Conservation (phyloP, 2,888 invertebrate genomes). For the Margaritifera margaritifera region DNA sequence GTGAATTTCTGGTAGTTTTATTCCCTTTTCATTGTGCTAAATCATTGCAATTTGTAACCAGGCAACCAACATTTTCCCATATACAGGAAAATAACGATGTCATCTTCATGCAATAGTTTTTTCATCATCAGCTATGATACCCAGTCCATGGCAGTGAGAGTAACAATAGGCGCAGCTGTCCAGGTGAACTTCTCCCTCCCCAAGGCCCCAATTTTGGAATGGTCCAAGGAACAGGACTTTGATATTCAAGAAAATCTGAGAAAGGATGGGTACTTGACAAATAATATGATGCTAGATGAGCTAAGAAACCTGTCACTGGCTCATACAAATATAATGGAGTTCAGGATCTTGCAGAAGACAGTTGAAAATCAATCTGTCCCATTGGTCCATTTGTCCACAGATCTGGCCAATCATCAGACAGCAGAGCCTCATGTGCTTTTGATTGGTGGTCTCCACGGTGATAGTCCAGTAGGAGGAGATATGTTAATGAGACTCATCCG, state of each 20-base stretch:
- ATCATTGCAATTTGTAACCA: too few species aligned
- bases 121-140: slow-evolving; percentile 64
- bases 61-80: too few species aligned
- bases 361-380: slow-evolving; percentile 41
- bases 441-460: slow-evolving; percentile 80
- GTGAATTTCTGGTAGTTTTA: too few species aligned
- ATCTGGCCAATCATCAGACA: slow-evolving; percentile 35
- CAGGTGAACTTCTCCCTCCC: slow-evolving; percentile 85
- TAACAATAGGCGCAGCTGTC: slow-evolving; percentile 77
- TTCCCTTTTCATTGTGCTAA: too few species aligned
- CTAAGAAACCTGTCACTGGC: slow-evolving; percentile 82
- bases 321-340: slow-evolving; percentile 78
- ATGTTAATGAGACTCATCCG: slow-evolving; percentile 78
- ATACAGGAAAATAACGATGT: not conserved
- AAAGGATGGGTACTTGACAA: slow-evolving; percentile 79
- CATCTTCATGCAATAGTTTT: not conserved
- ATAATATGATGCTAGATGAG: slow-evolving; percentile 79
- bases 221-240: slow-evolving; percentile 77
- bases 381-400: slow-evolving; percentile 50
- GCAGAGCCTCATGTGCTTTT: slow-evolving; percentile 86
- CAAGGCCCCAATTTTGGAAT: slow-evolving; percentile 77
- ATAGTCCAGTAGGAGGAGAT: slow-evolving; percentile 67
- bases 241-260: slow-evolving; percentile 73
- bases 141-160: slow-evolving; percentile 78
- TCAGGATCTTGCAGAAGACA: slow-evolving; percentile 32